Base-by-base conservation (phyloP, 2,797 vertebrate species). In the Helostoma temminkii region DNA sequence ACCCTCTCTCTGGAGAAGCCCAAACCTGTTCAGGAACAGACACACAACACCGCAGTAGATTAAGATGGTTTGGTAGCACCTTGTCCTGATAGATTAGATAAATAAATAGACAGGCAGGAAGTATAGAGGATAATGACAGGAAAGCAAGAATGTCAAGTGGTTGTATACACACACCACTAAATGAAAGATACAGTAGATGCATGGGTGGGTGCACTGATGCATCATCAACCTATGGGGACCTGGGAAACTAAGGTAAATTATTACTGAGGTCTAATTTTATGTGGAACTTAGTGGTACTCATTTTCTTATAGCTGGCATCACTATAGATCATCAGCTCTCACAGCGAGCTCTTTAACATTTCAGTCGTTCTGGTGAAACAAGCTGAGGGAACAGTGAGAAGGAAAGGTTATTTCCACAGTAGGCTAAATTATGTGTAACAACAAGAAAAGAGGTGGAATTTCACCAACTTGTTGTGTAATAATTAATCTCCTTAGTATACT, bases 401-500 rank as follows among this genome's bases (percentile, higher is more conserved):
- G 55, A 69, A 75, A 57, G 42, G 56, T 77, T 59, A 18, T 47
- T 52, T 50, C 64, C 58, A 43, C 76, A 67, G 36, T 49, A 32
- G 41, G 49, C 48, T 43, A 50, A 69, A n/a, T 45, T 67, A 50
- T 84, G 78, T 69, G 77, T 72, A 76, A 76, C 58, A 70, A 52
- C 74, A 58, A 83, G 73, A 49, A 60, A 84, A 75, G 53, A 67
- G 36, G 66, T 75, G 74, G 78, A 84, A 80, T 74, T 86, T 76
- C 36, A 69, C 74, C 65, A 69, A 67, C 65, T 74, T 69, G 60
- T 90, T 92, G 85, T 86, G 69, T 89, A 89, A 91, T 68, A 41
- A 64, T 80, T 89, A 89, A 90, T 90, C 90, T 82, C n/a, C 80
- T 91, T 80, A 65, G 55, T 70, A 52, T 70, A 74, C 57, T 77